Evolutionary conservation across 2,113 vertebrate genomes (phyloP), one percentile per base, ranked within the genome.

Genomic region (Rallus limicola): DNA sequence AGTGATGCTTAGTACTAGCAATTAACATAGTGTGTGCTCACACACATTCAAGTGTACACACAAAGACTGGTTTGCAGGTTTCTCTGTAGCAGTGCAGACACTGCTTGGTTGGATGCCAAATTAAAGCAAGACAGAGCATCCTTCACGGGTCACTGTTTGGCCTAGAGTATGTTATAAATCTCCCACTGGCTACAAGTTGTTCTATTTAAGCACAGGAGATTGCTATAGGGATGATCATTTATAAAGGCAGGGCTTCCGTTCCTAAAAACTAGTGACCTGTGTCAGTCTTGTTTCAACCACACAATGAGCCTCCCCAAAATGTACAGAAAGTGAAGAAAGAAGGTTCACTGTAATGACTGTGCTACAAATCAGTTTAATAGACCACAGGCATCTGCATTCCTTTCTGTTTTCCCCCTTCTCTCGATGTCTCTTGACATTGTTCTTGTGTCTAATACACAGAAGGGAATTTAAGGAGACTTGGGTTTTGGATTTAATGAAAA

Each of bases 111-210:
- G 62, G 60, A 74, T 96, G 77, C 93, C 95, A 95, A 97, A 94
- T 94, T 91, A 91, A 81, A 94, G 52, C 63, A 94, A 88, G 74
- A 80, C 85, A 83, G 82, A 94, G 59, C 77, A 96, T 94, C 94
- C 68, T 93, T 95, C 85, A 92, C 2, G 91, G 96, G 96, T 97
- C 97, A 97, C 86, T 93, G 95, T 96, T 84, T 84, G 83, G 64
- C 72, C 87, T 95, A 86, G 86, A 81, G 90, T 82, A 59, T 38
- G 40, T 83, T 97, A 88, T 97, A 97, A 97, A 97, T 96, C 81
- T 96, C 62, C 75, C 63, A 92, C 79, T 91, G 87, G 72, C 59
- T 97, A 90, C 52, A 74, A 89, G 89, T 95, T 87, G 63, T 83
- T 96, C 94, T 96, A 82, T 92, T 97, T 96, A 92, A 95, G 71